A percentile compares a stretch with the other conserved stretches of the same genome.
Conservation (phyloP, 2,888 invertebrate genomes). For the Sarcophaga carnaria region DNA sequence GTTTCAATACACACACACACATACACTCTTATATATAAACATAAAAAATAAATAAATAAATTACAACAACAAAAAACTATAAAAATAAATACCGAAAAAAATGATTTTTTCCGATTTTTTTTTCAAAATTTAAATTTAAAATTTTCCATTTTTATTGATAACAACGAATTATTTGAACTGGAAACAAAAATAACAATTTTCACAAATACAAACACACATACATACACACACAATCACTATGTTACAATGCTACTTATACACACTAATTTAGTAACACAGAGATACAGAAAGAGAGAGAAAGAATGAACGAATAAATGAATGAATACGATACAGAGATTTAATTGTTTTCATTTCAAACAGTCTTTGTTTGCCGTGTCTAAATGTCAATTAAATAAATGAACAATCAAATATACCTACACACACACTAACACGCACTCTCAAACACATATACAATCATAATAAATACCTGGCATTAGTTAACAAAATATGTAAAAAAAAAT, state of each 20-base stretch:
- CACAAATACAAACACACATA: neutral
- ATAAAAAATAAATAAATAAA: neutral
- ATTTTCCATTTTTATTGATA: slow-evolving; percentile 33
- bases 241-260: neutral
- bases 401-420: slow-evolving; percentile 41
- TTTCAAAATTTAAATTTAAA: neutral
- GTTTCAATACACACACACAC: neutral
- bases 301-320: neutral
- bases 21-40: neutral
- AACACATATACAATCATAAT: neutral
- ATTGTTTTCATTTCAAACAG: slow-evolving; percentile 37
- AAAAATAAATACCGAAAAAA: slow-evolving; percentile 14
- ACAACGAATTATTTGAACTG: slow-evolving; percentile 33
- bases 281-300: neutral
- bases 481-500: no score
- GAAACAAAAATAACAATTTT: slow-evolving; percentile 21
- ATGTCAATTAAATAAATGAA: slow-evolving; percentile 69
- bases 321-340: neutral
- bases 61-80: neutral
- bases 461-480: neutral
- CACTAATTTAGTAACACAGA: neutral
- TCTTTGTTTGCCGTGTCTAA: slow-evolving; percentile 58
- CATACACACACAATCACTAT: neutral
- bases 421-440: neutral
- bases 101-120: neutral